Evolutionary conservation across 2,888 invertebrate species (phyloP).

Genomic region (Monopis laevigella): DNA sequence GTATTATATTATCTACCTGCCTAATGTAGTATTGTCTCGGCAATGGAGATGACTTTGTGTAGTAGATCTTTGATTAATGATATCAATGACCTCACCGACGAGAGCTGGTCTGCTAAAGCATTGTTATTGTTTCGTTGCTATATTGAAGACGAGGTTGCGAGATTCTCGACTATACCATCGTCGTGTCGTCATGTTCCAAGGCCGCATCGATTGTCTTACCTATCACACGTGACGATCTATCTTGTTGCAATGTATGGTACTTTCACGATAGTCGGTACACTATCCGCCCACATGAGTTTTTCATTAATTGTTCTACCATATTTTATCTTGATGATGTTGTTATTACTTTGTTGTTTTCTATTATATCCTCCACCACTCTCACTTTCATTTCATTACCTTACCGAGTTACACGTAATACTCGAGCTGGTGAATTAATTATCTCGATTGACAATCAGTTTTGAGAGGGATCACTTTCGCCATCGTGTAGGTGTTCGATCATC

Average conservation of each 20-base stretch:
- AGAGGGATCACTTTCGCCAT: slow-evolving; percentile 44
- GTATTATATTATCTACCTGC: too few relatives aligned
- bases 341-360: too few relatives aligned
- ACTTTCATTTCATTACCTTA: slow-evolving; percentile 6
- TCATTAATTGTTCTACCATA: too few relatives aligned
- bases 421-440: slow-evolving; percentile 36
- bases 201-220: slow-evolving; percentile 37
- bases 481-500: slow-evolving; percentile 40
- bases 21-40: too few relatives aligned
- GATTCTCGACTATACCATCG: slow-evolving; percentile 24
- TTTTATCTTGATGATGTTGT: too few relatives aligned
- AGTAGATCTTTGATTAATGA: slow-evolving; percentile 33
- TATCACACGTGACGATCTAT: slow-evolving; percentile 37
- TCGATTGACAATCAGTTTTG: slow-evolving; percentile 26
- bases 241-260: slow-evolving; percentile 24
- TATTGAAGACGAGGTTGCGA: slow-evolving; percentile 21
- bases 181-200: slow-evolving; percentile 33
- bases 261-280: slow-evolving; percentile 33
- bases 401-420: slow-evolving; percentile 27
- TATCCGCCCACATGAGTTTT: too few relatives aligned
- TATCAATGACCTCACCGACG: slow-evolving; percentile 25
- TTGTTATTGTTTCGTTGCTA: slow-evolving; percentile 27
- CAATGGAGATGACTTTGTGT: slow-evolving; percentile 4
- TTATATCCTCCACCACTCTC: too few relatives aligned
- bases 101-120: slow-evolving; percentile 28